A percentile compares a stretch with the other conserved stretches of the same genome.
phyloP scores from a whole-genome alignment of 2,797 vertebrate species.

The Echiichthys vipera region DNA sequence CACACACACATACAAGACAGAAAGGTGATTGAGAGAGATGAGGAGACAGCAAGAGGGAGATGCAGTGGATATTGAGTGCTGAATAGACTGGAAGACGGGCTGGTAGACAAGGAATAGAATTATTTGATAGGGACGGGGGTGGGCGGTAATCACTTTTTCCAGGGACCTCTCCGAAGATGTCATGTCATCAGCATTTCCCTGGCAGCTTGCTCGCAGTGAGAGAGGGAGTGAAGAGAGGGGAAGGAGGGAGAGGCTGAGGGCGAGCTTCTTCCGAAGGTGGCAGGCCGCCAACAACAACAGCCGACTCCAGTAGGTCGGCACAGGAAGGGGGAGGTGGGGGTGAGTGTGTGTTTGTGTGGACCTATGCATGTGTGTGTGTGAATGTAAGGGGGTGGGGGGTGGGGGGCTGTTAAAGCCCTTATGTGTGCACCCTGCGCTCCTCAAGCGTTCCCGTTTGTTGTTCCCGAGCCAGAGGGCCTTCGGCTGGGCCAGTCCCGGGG shows the following conservation, averaged over 20 bases:
- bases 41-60: slow-evolving; percentile 22
- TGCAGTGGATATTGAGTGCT: slow-evolving; percentile 23
- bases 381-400: slow-evolving; percentile 10
- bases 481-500: slow-evolving; percentile 82
- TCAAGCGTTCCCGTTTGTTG: slow-evolving; percentile 82
- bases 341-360: slow-evolving; percentile 41
- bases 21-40: slow-evolving; percentile 34
- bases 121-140: slow-evolving; percentile 60
- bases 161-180: slow-evolving; percentile 84
- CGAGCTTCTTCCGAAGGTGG: slow-evolving; percentile 85
- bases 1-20: slow-evolving; percentile 1
- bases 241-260: slow-evolving; percentile 64
- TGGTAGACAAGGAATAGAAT: slow-evolving; percentile 43
- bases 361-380: slow-evolving; percentile 11
- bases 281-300: slow-evolving; percentile 93
- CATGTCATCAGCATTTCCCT: slow-evolving; percentile 89
- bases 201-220: slow-evolving; percentile 66
- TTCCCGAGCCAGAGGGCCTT: slow-evolving; percentile 85
- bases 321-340: slow-evolving; percentile 86
- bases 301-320: slow-evolving; percentile 96
- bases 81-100: slow-evolving; percentile 33
- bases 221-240: slow-evolving; percentile 46
- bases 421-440: slow-evolving; percentile 87
- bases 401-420: slow-evolving; percentile 86
- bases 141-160: slow-evolving; percentile 75